These are phyloP conservation scores for Neuroterus valhalla DNA, from an alignment of 1,140 invertebrate genomes.

Conservation along the genomic window DNA sequence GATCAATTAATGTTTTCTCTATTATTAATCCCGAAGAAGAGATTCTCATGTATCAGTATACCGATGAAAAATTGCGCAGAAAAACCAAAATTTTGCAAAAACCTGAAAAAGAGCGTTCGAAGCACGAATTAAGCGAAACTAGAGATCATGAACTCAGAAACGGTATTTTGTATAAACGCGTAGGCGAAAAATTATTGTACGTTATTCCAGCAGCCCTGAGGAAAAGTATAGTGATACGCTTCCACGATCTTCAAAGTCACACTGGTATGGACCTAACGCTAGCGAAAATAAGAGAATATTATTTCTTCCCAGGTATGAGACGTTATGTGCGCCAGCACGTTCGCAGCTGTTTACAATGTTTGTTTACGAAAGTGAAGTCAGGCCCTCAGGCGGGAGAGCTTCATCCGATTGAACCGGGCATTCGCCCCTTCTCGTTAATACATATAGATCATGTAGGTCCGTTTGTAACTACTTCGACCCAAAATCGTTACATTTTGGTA, in stretches of 20 bases:
- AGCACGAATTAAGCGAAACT: background rate
- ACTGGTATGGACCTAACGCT: background rate
- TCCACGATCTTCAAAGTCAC: conserved; percentile 3
- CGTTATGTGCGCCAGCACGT: conserved; percentile 7
- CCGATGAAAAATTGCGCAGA: conserved; percentile 3
- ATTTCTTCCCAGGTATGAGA: background rate
- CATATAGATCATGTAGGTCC: background rate
- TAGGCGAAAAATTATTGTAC: background rate
- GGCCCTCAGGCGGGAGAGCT: background rate
- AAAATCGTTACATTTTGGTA: background rate
- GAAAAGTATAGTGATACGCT: background rate
- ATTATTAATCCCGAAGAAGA: too few species aligned
- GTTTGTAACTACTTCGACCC: background rate
- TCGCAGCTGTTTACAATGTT: background rate
- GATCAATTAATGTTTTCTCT: background rate
- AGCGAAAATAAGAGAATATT: background rate
- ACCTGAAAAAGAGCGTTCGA: background rate
- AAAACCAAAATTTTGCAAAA: conserved; percentile 36
- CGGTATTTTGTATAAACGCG: background rate
- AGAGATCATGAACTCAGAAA: conserved; percentile 4
- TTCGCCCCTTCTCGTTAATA: background rate
- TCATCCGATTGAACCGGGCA: background rate
- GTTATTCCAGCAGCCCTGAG: background rate
- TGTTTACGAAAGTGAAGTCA: background rate
- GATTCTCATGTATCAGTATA: conserved; percentile 13